These are phyloP conservation scores for Mus spicilegus DNA, from an alignment of 2,113 vertebrate genomes.

Conservation along the genomic window DNA sequence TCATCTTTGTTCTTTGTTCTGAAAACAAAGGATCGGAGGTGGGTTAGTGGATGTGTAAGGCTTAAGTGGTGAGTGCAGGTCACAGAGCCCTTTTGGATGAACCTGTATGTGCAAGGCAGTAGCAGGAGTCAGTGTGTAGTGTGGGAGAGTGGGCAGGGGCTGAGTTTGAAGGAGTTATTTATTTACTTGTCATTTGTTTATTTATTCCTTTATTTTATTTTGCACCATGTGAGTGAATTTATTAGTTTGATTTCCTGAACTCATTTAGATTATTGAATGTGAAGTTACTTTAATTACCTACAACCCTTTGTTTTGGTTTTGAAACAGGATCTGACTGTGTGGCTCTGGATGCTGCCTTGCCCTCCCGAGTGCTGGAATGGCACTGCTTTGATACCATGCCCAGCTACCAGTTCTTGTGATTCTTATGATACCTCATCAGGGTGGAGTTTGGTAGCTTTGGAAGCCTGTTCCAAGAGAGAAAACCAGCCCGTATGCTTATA, in stretches of 20 bases:
- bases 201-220: background rate
- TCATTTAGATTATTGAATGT: background rate
- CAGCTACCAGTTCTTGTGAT: background rate
- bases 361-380: background rate
- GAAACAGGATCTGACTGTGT: background rate
- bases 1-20: background rate
- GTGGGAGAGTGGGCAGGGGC: background rate
- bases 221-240: background rate
- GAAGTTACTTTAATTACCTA: background rate
- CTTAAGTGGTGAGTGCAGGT: background rate
- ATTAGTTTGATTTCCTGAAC: slow-evolving; percentile 21
- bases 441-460: background rate
- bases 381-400: background rate
- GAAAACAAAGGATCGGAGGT: background rate
- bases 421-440: background rate
- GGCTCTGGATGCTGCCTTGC: background rate
- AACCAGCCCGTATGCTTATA: background rate
- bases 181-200: background rate
- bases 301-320: background rate
- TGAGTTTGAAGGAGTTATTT: background rate
- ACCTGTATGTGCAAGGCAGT: background rate
- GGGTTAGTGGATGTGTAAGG: background rate
- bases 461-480: background rate
- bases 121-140: background rate
- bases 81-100: background rate